Evolutionary conservation across 2,888 invertebrate genomes (phyloP).

Genomic region (Meloe dianella): DNA sequence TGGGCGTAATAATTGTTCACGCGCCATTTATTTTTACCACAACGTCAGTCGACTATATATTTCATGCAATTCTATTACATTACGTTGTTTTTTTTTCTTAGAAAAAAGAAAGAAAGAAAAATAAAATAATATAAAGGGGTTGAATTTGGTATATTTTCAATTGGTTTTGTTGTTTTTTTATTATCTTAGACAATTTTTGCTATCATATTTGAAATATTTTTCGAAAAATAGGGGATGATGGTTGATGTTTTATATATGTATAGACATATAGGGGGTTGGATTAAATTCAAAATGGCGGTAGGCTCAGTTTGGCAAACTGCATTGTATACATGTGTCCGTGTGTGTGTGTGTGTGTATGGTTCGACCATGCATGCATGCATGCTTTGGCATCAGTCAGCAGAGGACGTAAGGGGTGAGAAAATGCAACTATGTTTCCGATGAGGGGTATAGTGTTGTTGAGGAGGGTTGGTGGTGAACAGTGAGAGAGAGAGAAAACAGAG

Average conservation of each 20-base stretch:
- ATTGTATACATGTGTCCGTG: slow-evolving; percentile 17
- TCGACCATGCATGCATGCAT: slow-evolving; percentile 30
- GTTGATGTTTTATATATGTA: not conserved
- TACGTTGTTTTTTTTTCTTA: not conserved
- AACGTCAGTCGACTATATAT: slow-evolving; percentile 19
- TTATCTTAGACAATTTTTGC: not conserved
- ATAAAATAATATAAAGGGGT: not conserved
- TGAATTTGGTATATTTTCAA: not conserved
- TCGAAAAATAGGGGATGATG: not conserved
- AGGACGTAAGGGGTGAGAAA: not conserved
- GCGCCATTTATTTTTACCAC: slow-evolving; percentile 27
- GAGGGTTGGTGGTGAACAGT: not conserved
- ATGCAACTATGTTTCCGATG: not conserved
- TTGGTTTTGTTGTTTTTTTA: not conserved
- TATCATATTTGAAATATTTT: not conserved
- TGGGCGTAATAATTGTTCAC: slow-evolving; percentile 26
- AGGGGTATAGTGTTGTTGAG: not conserved
- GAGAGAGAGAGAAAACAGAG: slow-evolving; percentile 35
- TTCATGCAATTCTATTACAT: slow-evolving; percentile 25
- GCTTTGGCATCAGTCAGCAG: not conserved
- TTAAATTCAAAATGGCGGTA: slow-evolving; percentile 7
- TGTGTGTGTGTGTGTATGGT: slow-evolving; percentile 15
- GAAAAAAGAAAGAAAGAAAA: not conserved
- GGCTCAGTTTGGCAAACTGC: slow-evolving; percentile 5
- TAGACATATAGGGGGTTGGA: not conserved